These are phyloP conservation scores for Rhabdophis nuchalis DNA, from an alignment of 2,797 vertebrate genomes.

Conservation along the genomic window DNA sequence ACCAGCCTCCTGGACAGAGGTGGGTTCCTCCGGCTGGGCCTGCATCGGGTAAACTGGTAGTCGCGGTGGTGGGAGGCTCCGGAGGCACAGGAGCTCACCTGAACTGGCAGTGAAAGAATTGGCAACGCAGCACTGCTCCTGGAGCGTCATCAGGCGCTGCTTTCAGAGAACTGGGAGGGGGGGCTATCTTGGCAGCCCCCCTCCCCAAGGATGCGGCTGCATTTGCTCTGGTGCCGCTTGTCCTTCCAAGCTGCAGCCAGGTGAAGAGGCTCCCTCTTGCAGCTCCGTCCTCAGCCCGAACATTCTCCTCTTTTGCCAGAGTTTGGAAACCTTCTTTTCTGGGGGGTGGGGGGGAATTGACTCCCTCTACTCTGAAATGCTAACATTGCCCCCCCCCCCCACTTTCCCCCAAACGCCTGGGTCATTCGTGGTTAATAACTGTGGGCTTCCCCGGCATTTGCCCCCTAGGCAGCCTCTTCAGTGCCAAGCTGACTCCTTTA, in stretches of 20 bases:
- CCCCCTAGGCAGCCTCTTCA: too few relatives aligned
- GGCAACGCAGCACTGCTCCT: neutral
- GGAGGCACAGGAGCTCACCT: too few relatives aligned
- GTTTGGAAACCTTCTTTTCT: neutral
- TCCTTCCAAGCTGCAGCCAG: neutral
- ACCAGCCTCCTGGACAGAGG: neutral
- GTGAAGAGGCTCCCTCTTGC: neutral
- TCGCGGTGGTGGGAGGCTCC: too few relatives aligned
- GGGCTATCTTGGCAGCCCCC: neutral
- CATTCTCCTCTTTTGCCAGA: accelerated
- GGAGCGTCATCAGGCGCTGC: neutral
- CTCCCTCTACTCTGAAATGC: neutral
- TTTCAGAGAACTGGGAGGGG: neutral
- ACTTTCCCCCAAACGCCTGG: slow-evolving; percentile 30
- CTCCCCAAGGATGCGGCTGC: neutral
- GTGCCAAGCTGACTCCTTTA: too few relatives aligned
- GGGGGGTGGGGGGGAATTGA: accelerated
- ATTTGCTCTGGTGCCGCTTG: neutral
- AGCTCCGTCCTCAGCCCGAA: neutral
- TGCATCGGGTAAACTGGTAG: too few relatives aligned
- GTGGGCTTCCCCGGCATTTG: too few relatives aligned
- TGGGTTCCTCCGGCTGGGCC: too few relatives aligned
- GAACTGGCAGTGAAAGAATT: too few relatives aligned
- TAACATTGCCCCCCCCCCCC: neutral
- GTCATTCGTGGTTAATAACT: slow-evolving; percentile 26